phyloP scores from a whole-genome alignment of 2,113 vertebrate genomes.

The Bagarius yarrelli region DNA sequence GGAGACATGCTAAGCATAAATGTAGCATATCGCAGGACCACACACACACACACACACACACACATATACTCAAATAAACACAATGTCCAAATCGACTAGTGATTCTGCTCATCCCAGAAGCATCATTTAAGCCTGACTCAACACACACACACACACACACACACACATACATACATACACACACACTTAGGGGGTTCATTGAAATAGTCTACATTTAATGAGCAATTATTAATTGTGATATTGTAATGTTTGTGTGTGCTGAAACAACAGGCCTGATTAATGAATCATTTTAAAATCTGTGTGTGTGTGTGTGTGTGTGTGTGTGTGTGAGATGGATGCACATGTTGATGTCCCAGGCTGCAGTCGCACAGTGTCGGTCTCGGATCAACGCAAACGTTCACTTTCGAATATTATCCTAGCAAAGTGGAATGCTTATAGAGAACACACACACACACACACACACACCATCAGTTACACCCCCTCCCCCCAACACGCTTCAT shows the following conservation, averaged over 20 bases:
- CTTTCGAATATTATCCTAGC: slow-evolving; percentile 63
- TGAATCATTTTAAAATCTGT: slow-evolving; percentile 49
- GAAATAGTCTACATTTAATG: neutral
- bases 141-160: neutral
- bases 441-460: slow-evolving; percentile 1
- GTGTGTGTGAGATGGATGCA: slow-evolving; percentile 56
- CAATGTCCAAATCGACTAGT: slow-evolving; percentile 15
- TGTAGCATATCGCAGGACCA: slow-evolving; percentile 42
- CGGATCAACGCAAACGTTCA: slow-evolving; percentile 54
- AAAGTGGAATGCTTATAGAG: slow-evolving; percentile 55
- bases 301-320: slow-evolving; percentile 32
- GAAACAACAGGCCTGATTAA: slow-evolving; percentile 61
- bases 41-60: slow-evolving; percentile 30
- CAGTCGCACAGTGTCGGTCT: slow-evolving; percentile 42
- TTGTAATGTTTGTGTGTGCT: slow-evolving; percentile 26
- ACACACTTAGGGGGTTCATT: neutral
- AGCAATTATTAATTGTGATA: neutral
- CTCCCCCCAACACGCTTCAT: no score
- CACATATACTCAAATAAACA: slow-evolving; percentile 38
- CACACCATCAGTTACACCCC: no score
- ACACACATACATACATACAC: slow-evolving; percentile 17
- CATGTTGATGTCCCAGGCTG: slow-evolving; percentile 52
- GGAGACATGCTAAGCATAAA: slow-evolving; percentile 42
- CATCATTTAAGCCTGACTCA: neutral
- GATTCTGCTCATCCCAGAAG: slow-evolving; percentile 10